Base-by-base conservation (phyloP, 2,888 invertebrate species). In the Physocephala rufipes region DNA sequence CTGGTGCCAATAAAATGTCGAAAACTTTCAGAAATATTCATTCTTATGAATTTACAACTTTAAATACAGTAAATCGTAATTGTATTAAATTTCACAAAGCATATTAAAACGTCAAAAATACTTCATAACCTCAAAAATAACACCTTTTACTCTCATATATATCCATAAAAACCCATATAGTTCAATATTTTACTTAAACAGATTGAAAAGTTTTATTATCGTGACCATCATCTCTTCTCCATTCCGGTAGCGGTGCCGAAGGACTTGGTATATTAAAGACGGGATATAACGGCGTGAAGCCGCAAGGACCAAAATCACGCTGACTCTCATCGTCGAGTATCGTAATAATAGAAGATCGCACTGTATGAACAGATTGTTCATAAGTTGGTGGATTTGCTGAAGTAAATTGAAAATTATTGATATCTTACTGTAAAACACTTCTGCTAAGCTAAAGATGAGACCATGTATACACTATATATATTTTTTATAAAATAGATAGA, bases 241-340 rank as follows among this genome's bases (percentile, higher is more conserved):
- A 43, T 16, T 53, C 53, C 9, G 59, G 30, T 12, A 64, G 15
- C 5, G 69, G 58, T 2, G 79, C 74, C 2, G 71, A 76, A 1
- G 80, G 78, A 72, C 76, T 79, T 2, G 81, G 78, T 69, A 83
- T 77, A 71, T 78, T 77, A 64, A 82, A 86, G 3, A 86, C 85
- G 0, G 86, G 85, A 81, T 86, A 86, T 13, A 85, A 74, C 1
- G 86, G 86, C 1, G 84, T 75, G 75, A 85, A 86, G 67, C 80
- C 82, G 65, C 79, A 79, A 21, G 73, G 70, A 0, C 79, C 82
- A 55, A 82, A 79, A 0, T 81, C 77, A 53, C 80, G 76, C 28
- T 83, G 77, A 36, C 81, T 82, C 62, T 82, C 82, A 45, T 81
- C 84, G 63, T 82, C 82, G 43, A 81, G 84, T 61, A 81, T 79